Percentiles rank a stretch among this genome's conserved stretches.
phyloP scores from a whole-genome alignment of 2,888 invertebrate species.

The Harpalus rufipes region DNA sequence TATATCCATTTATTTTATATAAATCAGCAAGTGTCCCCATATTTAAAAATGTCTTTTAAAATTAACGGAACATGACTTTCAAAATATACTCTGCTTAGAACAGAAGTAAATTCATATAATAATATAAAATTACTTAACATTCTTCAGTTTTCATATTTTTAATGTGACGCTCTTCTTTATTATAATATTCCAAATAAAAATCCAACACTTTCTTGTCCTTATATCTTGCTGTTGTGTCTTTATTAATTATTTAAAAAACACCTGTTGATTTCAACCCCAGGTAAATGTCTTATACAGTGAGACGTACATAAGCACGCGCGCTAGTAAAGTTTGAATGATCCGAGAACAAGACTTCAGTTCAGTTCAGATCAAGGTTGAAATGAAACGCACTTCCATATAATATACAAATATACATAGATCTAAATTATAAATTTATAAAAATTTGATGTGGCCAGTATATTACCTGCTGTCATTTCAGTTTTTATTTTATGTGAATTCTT shows the following conservation, averaged over 20 bases:
- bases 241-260: constrained; percentile 1
- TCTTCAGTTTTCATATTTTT: not conserved
- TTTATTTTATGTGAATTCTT: too few species aligned
- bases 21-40: too few species aligned
- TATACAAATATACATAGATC: not conserved
- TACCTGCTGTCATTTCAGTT: too few species aligned
- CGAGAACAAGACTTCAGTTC: constrained; percentile 5
- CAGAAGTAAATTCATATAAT: too few species aligned
- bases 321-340: not conserved
- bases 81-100: too few species aligned
- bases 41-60: too few species aligned
- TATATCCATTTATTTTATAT: too few species aligned
- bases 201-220: not conserved
- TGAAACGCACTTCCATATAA: constrained; percentile 1
- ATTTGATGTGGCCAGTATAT: not conserved
- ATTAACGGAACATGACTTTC: too few species aligned
- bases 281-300: not conserved
- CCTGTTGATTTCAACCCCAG: not conserved
- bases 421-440: not conserved
- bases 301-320: not conserved
- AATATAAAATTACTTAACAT: too few species aligned
- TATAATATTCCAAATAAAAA: not conserved
- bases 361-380: not conserved
- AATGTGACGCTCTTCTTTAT: not conserved
- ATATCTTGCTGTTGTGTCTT: not conserved